Conservation (phyloP, 2,113 vertebrate genomes). For the Noctilio leporinus region DNA sequence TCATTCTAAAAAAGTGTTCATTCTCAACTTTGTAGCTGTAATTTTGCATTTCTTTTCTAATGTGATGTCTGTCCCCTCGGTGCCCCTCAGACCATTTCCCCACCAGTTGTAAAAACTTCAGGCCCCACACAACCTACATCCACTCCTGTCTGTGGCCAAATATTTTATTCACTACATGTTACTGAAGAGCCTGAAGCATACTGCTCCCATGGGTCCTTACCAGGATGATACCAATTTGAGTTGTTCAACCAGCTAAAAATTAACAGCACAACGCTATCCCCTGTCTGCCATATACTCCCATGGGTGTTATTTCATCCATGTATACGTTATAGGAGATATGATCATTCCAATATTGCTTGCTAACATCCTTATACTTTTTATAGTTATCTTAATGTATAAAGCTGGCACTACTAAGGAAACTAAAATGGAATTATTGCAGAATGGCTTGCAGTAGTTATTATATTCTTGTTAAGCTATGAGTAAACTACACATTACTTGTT, state of each 20-base stretch:
- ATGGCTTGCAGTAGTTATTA: neutral
- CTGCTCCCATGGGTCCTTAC: neutral
- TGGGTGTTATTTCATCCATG: neutral
- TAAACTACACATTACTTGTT: neutral
- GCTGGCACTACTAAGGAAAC: neutral
- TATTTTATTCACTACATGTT: neutral
- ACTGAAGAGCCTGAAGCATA: neutral
- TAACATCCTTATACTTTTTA: neutral
- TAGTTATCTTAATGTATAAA: neutral
- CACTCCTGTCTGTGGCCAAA: neutral
- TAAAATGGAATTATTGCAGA: neutral
- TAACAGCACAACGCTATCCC: neutral
- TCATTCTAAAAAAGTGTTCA: neutral
- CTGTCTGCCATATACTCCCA: neutral
- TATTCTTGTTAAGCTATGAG: neutral
- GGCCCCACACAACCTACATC: neutral
- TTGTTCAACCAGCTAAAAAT: neutral
- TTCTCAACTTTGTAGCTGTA: neutral
- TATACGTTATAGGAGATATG: neutral
- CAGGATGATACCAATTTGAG: neutral
- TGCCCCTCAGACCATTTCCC: too few relatives aligned
- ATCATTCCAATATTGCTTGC: neutral
- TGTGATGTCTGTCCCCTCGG: neutral
- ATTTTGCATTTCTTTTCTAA: neutral
- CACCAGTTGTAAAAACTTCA: neutral